phyloP scores from a whole-genome alignment of 2,888 invertebrate genomes.

The Pseudococcus viburni region DNA sequence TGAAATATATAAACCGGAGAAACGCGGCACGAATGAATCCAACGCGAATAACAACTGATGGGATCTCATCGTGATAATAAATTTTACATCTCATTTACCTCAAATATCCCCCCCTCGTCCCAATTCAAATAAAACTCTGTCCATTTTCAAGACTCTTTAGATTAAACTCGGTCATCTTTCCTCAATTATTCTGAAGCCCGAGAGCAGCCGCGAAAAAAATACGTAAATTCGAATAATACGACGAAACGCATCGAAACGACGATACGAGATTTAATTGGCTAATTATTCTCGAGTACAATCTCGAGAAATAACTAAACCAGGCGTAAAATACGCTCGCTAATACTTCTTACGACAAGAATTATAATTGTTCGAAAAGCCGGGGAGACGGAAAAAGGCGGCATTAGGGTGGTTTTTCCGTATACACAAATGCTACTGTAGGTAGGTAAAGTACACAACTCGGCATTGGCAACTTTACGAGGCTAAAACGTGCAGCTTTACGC shows the following conservation, averaged over 20 bases:
- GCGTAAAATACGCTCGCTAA: slow-evolving; percentile 25
- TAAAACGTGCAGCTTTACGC: too few species aligned
- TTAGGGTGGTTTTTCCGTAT: neutral
- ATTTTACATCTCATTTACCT: neutral
- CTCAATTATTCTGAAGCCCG: neutral
- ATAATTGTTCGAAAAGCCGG: neutral
- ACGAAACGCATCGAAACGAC: neutral
- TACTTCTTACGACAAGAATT: slow-evolving; percentile 32
- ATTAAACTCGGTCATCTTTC: too few species aligned
- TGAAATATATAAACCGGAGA: neutral
- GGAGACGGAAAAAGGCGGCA: neutral
- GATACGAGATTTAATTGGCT: neutral
- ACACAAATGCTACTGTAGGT: neutral
- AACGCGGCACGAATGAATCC: neutral
- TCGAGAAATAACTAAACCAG: neutral
- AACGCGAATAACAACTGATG: neutral
- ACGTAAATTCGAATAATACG: neutral
- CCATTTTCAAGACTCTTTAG: neutral
- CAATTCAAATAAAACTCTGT: neutral
- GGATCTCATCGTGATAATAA: neutral
- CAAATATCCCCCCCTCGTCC: neutral
- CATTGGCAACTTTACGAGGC: neutral
- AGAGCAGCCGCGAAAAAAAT: neutral
- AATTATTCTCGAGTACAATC: neutral
- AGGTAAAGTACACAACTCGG: too few species aligned